phyloP scores from a whole-genome alignment of 2,888 invertebrate species.

The Camptogramma bilineatum region DNA sequence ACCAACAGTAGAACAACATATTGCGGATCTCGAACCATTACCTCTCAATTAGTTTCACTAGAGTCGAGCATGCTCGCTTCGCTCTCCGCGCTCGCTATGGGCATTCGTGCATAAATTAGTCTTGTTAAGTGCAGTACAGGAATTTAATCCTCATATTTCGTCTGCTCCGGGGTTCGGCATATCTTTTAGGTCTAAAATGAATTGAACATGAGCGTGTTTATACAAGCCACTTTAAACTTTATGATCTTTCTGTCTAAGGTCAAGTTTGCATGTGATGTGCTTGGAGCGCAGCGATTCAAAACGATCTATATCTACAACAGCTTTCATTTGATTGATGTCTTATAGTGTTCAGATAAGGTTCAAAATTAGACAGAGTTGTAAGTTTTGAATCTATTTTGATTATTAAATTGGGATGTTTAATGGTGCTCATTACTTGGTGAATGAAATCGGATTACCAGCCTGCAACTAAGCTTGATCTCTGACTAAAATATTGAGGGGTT shows the following conservation, averaged over 20 bases:
- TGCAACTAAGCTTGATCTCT: conserved; percentile 70
- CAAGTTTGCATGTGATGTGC: conserved; percentile 52
- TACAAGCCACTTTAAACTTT: conserved; percentile 58
- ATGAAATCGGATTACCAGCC: conserved; percentile 77
- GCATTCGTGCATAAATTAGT: conserved; percentile 81
- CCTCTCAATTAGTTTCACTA: conserved; percentile 82
- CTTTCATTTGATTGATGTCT: conserved; percentile 1
- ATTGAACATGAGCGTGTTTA: conserved; percentile 55
- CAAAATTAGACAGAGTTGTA: conserved; percentile 32
- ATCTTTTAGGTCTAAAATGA: conserved; percentile 79
- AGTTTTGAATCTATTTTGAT: conserved; percentile 44
- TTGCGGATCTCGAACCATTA: conserved; percentile 71
- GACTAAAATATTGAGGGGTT: conserved; percentile 64
- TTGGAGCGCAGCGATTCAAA: conserved; percentile 13
- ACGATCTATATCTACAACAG: conserved; percentile 14
- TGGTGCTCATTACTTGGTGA: conserved; percentile 77
- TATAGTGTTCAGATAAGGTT: conserved; percentile 4
- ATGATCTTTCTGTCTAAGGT: conserved; percentile 47
- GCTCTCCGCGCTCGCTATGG: conserved; percentile 49
- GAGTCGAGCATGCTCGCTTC: conserved; percentile 58
- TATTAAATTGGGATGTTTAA: conserved; percentile 60
- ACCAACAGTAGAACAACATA: conserved; percentile 55
- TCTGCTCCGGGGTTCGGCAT: conserved; percentile 77
- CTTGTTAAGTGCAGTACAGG: conserved; percentile 84
- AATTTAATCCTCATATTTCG: conserved; percentile 86